phyloP scores from a whole-genome alignment of 2,888 invertebrate genomes.

The Cepaea hortensis region DNA sequence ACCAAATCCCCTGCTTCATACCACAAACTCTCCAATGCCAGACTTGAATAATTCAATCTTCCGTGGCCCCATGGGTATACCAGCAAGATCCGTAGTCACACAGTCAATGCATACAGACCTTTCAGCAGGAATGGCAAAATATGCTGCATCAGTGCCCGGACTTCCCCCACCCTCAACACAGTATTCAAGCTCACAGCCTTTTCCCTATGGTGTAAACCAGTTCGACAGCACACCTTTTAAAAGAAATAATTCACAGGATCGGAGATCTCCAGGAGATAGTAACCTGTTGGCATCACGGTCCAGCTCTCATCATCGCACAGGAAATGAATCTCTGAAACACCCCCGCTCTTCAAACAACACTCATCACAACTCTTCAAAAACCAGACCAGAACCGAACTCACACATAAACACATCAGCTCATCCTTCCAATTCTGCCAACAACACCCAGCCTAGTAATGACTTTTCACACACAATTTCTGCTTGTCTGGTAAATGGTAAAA shows the following conservation, averaged over 20 bases:
- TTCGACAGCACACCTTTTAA: slow-evolving; percentile 47
- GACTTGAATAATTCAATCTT: slow-evolving; percentile 42
- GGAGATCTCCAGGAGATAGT: background rate
- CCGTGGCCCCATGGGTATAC: slow-evolving; percentile 15
- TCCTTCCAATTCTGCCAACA: slow-evolving; percentile 15
- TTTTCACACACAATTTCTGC: slow-evolving; percentile 59
- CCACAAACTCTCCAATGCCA: slow-evolving; percentile 19
- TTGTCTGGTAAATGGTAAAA: slow-evolving; percentile 69
- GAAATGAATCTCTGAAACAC: slow-evolving; percentile 35
- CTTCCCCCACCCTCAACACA: slow-evolving; percentile 34
- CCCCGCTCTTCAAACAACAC: background rate
- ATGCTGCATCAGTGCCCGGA: slow-evolving; percentile 34
- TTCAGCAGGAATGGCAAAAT: slow-evolving; percentile 36
- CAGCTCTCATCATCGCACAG: background rate
- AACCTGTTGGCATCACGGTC: background rate
- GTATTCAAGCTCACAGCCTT: slow-evolving; percentile 24
- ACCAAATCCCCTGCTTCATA: slow-evolving; percentile 23
- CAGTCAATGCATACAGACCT: slow-evolving; percentile 43
- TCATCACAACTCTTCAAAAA: background rate
- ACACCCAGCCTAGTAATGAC: slow-evolving; percentile 7
- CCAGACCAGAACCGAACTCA: background rate
- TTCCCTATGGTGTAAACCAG: slow-evolving; percentile 40
- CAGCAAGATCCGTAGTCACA: background rate
- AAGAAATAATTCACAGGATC: slow-evolving; percentile 16
- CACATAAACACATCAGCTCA: background rate